Conservation (phyloP, 2,113 vertebrate genomes). For the Thomomys bottae region DNA sequence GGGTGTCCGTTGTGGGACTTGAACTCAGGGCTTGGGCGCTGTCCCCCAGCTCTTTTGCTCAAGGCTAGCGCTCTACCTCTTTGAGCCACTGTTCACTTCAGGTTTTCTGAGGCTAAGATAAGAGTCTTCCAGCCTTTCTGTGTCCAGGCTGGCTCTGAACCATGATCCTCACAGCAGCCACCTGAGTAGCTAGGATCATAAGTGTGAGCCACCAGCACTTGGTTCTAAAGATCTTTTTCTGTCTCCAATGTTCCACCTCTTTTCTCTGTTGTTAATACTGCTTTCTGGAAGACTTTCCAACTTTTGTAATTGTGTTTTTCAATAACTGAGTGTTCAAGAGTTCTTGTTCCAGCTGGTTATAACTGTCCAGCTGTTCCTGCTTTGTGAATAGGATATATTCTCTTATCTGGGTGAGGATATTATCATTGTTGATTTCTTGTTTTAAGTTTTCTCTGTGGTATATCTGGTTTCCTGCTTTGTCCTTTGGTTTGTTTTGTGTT, state of each 20-base stretch:
- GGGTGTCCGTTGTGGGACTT: too few relatives aligned
- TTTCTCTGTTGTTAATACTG: not conserved
- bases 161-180: too few relatives aligned
- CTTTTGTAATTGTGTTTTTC: not conserved
- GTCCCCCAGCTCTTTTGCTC: too few relatives aligned
- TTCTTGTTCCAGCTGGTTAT: too few relatives aligned
- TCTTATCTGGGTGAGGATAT: not conserved
- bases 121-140: too few relatives aligned
- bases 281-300: not conserved
- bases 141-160: too few relatives aligned
- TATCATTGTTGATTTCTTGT: not conserved
- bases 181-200: too few relatives aligned
- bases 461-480: not conserved
- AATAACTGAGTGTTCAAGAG: not conserved
- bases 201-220: too few relatives aligned
- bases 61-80: too few relatives aligned
- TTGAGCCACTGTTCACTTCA: too few relatives aligned
- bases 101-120: too few relatives aligned
- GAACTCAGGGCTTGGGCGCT: too few relatives aligned
- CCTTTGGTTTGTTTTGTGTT: not conserved
- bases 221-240: not conserved
- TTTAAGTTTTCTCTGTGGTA: not conserved
- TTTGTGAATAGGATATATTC: not conserved
- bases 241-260: not conserved
- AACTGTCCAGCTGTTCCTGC: not conserved